A percentile compares a stretch with the other conserved stretches of the same genome.
Evolutionary conservation across 2,113 vertebrate species (phyloP).

Genomic region (Thermophis baileyi): DNA sequence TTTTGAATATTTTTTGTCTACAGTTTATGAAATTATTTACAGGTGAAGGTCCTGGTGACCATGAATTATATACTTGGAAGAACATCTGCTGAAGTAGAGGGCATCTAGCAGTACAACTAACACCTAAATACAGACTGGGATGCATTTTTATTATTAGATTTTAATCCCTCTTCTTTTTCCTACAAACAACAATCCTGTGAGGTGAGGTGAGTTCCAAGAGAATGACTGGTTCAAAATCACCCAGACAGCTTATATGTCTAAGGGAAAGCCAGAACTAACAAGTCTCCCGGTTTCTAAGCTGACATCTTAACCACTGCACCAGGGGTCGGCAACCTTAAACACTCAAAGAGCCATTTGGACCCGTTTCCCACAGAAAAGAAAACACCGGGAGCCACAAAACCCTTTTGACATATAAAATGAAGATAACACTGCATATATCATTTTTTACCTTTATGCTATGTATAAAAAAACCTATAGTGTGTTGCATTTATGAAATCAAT

Average conservation of each 20-base stretch:
- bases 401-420: no score
- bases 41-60: not conserved
- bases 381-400: no score
- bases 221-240: not conserved
- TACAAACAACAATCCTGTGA: not conserved
- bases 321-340: no score
- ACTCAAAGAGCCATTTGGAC: no score
- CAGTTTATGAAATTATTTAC: not conserved
- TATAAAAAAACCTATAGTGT: no score
- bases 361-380: no score
- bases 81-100: not conserved
- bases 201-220: not conserved
- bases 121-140: not conserved
- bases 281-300: not conserved
- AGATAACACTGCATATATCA: no score
- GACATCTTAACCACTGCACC: not conserved
- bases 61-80: not conserved
- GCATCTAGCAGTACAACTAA: not conserved
- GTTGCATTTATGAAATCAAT: no score
- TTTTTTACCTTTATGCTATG: no score
- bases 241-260: not conserved
- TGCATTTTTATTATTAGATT: not conserved
- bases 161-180: not conserved
- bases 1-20: not conserved
- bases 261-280: not conserved